Base-by-base conservation (phyloP, 2,888 invertebrate genomes). In the Baronia brevicornis region DNA sequence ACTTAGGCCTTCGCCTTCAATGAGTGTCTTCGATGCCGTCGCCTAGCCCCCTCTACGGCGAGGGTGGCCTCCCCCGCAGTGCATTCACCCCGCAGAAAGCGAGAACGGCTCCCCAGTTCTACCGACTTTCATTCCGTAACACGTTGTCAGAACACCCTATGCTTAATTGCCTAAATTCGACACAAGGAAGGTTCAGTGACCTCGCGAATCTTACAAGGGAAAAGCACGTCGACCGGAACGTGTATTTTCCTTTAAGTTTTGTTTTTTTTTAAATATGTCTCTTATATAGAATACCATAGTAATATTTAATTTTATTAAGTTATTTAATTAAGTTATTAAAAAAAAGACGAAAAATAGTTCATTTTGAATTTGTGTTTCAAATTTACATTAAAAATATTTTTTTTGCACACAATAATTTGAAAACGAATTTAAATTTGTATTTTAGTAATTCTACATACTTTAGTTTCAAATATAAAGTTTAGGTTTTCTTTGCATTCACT, bases 51-150 rank as follows among this genome's bases (percentile, higher is more conserved):
- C 41, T 54, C 58, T 62, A 66, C 57, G 69, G 65, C 58, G 56
- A 72, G 70, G 55, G 70, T 59, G 69, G 63, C 60, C 64, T 47
- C 71, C 70, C 74, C 70, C 67, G 60, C 55, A 68, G 84, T 80
- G 79, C 84, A 82, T 80, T 82, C 84, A 80, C 79, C 84, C 78
- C 78, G 65, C 54, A 60, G 79, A 80, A 80, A 82, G 79, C 72
- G 78, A 79, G 73, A 74, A 60, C 63, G 56, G 48, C 64, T 67
- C 72, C 70, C 64, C 51, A 41, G 57, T 52, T 56, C 54, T 56
- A 54, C 46, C 59, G 56, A 65, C 66, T 64, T 69, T 67, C 72
- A 70, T 77, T 68, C 73, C 72, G 57, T 57, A 61, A 68, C 72
- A 70, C 60, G 59, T 52, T 49, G 39, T 43, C 43, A 42, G 63